Conservation (phyloP, 1,140 invertebrate species). For the Drosophila takahashii region DNA sequence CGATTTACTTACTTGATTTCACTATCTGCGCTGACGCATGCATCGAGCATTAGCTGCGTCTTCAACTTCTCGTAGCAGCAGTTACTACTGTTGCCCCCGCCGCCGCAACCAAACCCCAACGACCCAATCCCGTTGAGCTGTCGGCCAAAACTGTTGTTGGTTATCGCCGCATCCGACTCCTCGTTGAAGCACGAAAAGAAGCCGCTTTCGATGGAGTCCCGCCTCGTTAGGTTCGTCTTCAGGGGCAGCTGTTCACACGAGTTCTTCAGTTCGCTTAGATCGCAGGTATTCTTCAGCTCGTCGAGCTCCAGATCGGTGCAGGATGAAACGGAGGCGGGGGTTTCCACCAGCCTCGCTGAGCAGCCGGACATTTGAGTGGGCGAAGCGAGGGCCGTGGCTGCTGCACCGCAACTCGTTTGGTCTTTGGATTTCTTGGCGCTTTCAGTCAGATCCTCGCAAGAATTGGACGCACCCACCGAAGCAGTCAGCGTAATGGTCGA, state of each 20-base stretch:
- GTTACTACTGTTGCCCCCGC: constrained; percentile 47
- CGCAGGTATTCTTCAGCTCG: constrained; percentile 60
- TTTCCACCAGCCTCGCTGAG: constrained; percentile 36
- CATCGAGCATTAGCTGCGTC: constrained; percentile 85
- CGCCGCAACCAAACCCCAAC: constrained; percentile 54
- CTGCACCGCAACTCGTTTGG: constrained; percentile 21
- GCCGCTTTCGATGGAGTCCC: constrained; percentile 95
- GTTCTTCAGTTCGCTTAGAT: constrained; percentile 61
- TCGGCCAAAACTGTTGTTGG: constrained; percentile 64
- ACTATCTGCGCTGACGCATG: constrained; percentile 63
- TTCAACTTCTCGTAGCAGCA: constrained; percentile 80
- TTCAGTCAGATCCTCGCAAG: constrained; percentile 58
- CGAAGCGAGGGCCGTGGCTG: constrained; percentile 29
- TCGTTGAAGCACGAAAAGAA: constrained; percentile 94
- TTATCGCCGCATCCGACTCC: constrained; percentile 86
- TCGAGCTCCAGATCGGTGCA: constrained; percentile 62
- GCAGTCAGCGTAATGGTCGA: constrained; percentile 51
- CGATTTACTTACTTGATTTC: constrained; percentile 70
- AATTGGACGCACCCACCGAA: constrained; percentile 24
- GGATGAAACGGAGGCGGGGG: constrained; percentile 49
- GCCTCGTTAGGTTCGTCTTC: constrained; percentile 86
- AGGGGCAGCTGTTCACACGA: constrained; percentile 63
- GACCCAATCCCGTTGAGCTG: constrained; percentile 62
- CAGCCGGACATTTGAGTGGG: constrained; percentile 26
- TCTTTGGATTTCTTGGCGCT: constrained; percentile 51